Percentiles rank a stretch among this genome's conserved stretches.
Evolutionary conservation across 2,888 invertebrate species (phyloP).

Genomic region (Spisula subtruncata): DNA sequence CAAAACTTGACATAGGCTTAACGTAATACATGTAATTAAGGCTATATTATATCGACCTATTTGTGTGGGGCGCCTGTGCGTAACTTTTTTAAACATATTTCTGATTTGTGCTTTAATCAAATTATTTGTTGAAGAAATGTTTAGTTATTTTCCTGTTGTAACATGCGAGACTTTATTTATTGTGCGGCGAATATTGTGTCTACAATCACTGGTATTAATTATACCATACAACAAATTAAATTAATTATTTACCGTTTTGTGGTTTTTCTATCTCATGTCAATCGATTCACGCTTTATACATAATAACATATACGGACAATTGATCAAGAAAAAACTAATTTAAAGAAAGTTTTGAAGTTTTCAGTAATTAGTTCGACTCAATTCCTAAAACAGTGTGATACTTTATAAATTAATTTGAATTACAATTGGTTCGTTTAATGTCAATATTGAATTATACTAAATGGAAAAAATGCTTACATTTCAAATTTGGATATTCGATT

Average conservation of each 20-base stretch:
- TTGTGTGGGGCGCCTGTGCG: too few relatives aligned
- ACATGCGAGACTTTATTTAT: neutral
- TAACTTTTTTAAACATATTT: too few relatives aligned
- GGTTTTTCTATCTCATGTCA: neutral
- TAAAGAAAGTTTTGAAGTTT: too few relatives aligned
- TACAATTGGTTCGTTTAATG: neutral
- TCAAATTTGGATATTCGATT: neutral
- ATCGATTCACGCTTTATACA: neutral
- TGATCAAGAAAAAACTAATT: neutral
- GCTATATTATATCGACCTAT: too few relatives aligned
- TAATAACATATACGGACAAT: too few relatives aligned
- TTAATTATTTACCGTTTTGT: neutral
- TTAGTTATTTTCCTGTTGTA: neutral
- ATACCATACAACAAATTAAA: conserved; percentile 8
- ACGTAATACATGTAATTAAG: too few relatives aligned
- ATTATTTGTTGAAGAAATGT: too few relatives aligned
- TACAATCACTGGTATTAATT: neutral
- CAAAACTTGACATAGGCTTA: too few relatives aligned
- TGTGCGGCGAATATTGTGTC: neutral
- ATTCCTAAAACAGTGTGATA: neutral
- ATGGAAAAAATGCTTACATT: neutral
- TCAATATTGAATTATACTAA: neutral
- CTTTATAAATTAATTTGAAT: too few relatives aligned
- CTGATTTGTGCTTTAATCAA: too few relatives aligned
- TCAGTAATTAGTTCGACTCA: neutral